Base-by-base conservation (phyloP, 2,888 invertebrate species). In the Dioctria rufipes region DNA sequence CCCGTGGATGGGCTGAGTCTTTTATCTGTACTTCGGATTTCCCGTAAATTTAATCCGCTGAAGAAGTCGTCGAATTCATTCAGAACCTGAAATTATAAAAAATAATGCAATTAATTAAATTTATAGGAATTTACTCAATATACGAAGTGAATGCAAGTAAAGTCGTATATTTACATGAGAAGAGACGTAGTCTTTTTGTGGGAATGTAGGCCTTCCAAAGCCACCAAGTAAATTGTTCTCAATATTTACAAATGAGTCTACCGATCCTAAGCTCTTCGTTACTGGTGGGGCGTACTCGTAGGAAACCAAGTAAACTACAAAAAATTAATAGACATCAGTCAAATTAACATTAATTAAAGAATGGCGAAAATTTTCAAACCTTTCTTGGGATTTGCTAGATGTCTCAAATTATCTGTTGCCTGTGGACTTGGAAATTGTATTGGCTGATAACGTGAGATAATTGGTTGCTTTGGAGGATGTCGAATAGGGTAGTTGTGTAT, bases 41-140 rank as follows among this genome's bases (percentile, higher is more conserved):
- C 85, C 77, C 87, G 86, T 61, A 88, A 83, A 69, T 87, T 84
- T 61, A 87, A 87, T 63, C 86, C 86, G 83, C 86, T 86, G 73
- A 89, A 86, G 77, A 88, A 84, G 82, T 86, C 85, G 82, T 88
- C 87, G 81, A 89, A 88, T 81, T 88, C 89, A 71, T 86, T 87
- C 78, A 87, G 87, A 73, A 88, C 85, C 88, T 89, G 82, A 4
- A 84, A 84, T 51, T 25, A n/a, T 6, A 49, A 60, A 66, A 42
- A 81, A 81, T 81, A 25, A 25, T 54, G 42, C 78, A 79, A 80
- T 79, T 3, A 25, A 25, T 25, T 25, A 0, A 25, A 25, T 25
- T 25, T 25, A 25, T 25, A 25, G 2, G 25, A 25, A 81, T 67
- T 25, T 82, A 13, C 40, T 46, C 51, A 73, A 8, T 37, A 8